phyloP scores from a whole-genome alignment of 2,797 vertebrate species.

The Pseudochromis fuscus region DNA sequence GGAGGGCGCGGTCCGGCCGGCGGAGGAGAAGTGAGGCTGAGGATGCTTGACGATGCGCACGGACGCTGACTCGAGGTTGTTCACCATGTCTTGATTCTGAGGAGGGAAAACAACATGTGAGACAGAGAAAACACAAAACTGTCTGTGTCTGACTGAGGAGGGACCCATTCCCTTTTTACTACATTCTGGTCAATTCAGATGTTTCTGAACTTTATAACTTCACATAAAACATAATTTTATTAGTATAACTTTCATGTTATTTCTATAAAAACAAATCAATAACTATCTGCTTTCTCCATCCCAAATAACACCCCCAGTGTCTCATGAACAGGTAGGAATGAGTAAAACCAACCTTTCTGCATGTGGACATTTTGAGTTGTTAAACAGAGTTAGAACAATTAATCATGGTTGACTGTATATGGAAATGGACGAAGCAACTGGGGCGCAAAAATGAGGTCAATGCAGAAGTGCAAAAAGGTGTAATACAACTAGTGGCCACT shows the following conservation, averaged over 20 bases:
- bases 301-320: neutral
- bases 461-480: too few species aligned
- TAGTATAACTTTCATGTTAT: neutral
- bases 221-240: neutral
- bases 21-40: constrained; percentile 62
- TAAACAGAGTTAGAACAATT: constrained; percentile 20
- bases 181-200: constrained; percentile 30
- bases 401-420: constrained; percentile 31
- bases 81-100: constrained; percentile 93
- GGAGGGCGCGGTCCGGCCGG: constrained; percentile 66
- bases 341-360: constrained; percentile 65
- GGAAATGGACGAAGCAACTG: too few species aligned
- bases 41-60: constrained; percentile 90
- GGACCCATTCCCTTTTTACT: constrained; percentile 67
- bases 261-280: neutral
- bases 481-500: too few species aligned
- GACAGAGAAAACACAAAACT: neutral
- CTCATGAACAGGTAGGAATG: constrained; percentile 37
- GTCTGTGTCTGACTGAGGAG: constrained; percentile 44
- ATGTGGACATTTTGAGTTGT: constrained; percentile 39
- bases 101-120: constrained; percentile 39
- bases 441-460: too few species aligned
- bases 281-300: neutral
- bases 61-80: constrained; percentile 89
- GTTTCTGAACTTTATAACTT: constrained; percentile 1